phyloP scores from a whole-genome alignment of 1,140 invertebrate genomes.

The Dinothrombium tinctorium region DNA sequence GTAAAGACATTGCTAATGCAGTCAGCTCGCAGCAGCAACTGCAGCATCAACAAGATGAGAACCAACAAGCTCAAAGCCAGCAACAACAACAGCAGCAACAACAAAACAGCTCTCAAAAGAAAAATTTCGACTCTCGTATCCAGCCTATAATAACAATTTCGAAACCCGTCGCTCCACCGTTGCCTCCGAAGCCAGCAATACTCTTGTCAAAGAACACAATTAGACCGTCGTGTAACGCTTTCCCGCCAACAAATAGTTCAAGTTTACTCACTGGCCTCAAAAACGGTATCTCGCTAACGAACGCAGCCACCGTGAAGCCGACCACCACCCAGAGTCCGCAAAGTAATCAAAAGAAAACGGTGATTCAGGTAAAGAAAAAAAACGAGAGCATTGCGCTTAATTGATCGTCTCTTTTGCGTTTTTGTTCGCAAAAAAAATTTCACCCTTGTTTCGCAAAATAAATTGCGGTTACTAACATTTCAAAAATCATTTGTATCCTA shows the following conservation, averaged over 20 bases:
- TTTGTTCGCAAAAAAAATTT: too few relatives aligned
- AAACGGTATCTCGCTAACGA: conserved; percentile 7
- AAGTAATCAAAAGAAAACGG: conserved; percentile 32
- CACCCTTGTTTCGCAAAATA: not conserved
- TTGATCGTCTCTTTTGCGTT: too few relatives aligned
- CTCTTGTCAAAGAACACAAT: conserved; percentile 11
- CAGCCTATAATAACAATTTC: not conserved
- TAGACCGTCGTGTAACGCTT: not conserved
- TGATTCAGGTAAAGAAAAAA: conserved; percentile 43
- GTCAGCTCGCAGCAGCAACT: not conserved
- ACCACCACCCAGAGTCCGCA: conserved; percentile 24
- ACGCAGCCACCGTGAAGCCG: conserved; percentile 23
- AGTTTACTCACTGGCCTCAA: not conserved
- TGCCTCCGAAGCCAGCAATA: conserved; percentile 16
- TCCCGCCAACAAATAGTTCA: not conserved
- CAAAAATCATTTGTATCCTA: not conserved
- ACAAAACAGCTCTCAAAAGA: conserved; percentile 6
- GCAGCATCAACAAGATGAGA: not conserved
- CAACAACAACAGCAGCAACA: conserved; percentile 16
- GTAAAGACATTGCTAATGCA: conserved; percentile 7
- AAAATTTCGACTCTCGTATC: not conserved
- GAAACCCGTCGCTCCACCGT: conserved; percentile 9
- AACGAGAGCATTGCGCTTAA: too few relatives aligned
- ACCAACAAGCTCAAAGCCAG: conserved; percentile 22
- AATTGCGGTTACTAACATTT: not conserved